phyloP scores from a whole-genome alignment of 2,797 vertebrate genomes.

The Alosa sapidissima region DNA sequence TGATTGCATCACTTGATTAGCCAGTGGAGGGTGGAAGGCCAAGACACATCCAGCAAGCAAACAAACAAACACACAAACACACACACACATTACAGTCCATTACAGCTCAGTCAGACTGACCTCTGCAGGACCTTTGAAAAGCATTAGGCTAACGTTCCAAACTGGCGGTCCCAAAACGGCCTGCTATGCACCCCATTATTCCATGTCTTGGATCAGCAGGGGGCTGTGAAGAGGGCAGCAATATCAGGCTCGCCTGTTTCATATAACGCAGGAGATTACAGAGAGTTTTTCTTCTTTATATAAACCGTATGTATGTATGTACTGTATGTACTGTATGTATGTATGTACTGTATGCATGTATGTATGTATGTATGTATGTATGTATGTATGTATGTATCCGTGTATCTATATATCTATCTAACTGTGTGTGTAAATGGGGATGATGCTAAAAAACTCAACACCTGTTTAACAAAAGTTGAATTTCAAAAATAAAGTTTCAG shows the following conservation, averaged over 20 bases:
- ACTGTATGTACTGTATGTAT: not conserved
- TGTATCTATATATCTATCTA: too few species aligned
- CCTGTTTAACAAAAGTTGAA: too few species aligned
- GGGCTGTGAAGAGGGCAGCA: not conserved
- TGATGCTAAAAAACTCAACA: too few species aligned
- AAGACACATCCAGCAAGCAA: not conserved
- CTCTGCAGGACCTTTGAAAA: not conserved
- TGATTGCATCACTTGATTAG: slow-evolving; percentile 9
- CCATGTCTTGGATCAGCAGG: not conserved
- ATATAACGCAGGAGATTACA: too few species aligned
- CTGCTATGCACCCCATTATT: not conserved
- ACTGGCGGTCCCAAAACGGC: too few species aligned
- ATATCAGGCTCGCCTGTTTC: too few species aligned
- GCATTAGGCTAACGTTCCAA: not conserved
- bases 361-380: not conserved
- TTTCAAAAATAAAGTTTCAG: not conserved
- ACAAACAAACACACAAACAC: not conserved
- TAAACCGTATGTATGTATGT: not conserved
- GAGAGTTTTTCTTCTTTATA: too few species aligned
- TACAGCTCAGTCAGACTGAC: not conserved
- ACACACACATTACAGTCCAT: not conserved
- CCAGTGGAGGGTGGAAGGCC: not conserved
- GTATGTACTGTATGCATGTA: not conserved
- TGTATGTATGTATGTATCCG: not conserved
- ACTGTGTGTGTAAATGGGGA: too few species aligned